Evolutionary conservation across 2,888 invertebrate genomes (phyloP).

Genomic region (Rotaria magnacalcarata): DNA sequence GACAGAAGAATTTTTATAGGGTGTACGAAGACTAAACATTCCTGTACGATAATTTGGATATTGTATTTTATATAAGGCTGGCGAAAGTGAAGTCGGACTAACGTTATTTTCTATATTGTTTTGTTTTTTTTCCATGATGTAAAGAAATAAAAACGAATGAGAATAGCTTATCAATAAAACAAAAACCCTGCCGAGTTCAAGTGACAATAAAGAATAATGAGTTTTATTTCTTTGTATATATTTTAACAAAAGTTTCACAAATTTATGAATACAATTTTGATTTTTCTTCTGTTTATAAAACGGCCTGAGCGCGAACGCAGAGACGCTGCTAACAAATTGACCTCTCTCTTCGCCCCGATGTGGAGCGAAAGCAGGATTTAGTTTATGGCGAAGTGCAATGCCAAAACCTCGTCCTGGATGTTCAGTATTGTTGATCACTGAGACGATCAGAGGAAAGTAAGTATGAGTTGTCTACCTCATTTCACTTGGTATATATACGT

Average conservation of each 20-base stretch:
- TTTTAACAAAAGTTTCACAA: too few species aligned
- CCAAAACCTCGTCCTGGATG: conserved; percentile 31
- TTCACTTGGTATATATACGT: neutral
- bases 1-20: too few species aligned
- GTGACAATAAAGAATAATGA: too few species aligned
- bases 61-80: neutral
- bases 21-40: too few species aligned
- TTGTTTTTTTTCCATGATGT: too few species aligned
- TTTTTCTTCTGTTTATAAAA: neutral
- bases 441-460: conserved; percentile 29
- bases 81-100: neutral
- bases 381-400: conserved; percentile 26
- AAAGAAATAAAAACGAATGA: too few species aligned
- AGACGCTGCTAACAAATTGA: conserved; percentile 31
- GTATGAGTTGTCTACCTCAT: neutral
- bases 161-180: too few species aligned
- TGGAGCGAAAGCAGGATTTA: conserved; percentile 29
- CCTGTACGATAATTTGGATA: too few species aligned
- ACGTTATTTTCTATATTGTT: too few species aligned
- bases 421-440: conserved; percentile 20
- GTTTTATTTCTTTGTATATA: neutral
- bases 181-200: too few species aligned
- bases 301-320: conserved; percentile 26
- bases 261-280: too few species aligned
- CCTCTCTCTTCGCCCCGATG: conserved; percentile 29